Evolutionary conservation across 2,797 vertebrate species (phyloP).

Genomic region (Eurystomus glaucurus): DNA sequence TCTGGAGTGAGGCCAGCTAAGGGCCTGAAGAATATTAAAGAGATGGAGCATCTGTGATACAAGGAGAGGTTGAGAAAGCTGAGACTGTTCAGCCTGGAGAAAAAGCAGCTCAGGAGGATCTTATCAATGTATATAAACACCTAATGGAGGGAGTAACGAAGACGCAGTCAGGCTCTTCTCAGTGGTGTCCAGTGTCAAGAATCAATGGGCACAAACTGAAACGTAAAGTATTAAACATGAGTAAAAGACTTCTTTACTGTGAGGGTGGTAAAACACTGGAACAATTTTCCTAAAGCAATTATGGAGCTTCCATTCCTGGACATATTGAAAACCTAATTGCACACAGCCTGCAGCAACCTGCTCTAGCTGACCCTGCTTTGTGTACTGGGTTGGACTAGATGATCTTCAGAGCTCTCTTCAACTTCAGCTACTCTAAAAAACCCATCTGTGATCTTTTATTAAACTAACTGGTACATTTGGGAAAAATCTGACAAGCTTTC

Average conservation of each 20-base stretch:
- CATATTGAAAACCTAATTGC: neutral
- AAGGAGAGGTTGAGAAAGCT: neutral
- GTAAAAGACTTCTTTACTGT: accelerated
- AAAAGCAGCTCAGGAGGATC: neutral
- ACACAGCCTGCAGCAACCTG: neutral
- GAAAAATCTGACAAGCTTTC: neutral
- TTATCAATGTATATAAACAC: neutral
- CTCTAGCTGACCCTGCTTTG: neutral
- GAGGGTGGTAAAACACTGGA: neutral
- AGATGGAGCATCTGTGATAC: neutral
- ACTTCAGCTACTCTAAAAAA: neutral
- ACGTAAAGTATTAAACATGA: neutral
- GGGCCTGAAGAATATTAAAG: neutral
- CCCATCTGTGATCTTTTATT: neutral
- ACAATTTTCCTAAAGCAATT: neutral
- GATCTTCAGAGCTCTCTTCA: neutral
- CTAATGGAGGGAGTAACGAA: neutral
- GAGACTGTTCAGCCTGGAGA: neutral
- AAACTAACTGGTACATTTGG: neutral
- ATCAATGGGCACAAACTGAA: neutral
- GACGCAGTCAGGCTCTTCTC: neutral
- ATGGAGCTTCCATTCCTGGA: neutral
- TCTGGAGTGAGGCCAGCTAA: neutral
- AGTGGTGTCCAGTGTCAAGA: neutral
- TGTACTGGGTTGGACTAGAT: neutral